These are phyloP conservation scores for Patagioenas fasciata DNA, from an alignment of 2,113 vertebrate species.

Conservation along the genomic window DNA sequence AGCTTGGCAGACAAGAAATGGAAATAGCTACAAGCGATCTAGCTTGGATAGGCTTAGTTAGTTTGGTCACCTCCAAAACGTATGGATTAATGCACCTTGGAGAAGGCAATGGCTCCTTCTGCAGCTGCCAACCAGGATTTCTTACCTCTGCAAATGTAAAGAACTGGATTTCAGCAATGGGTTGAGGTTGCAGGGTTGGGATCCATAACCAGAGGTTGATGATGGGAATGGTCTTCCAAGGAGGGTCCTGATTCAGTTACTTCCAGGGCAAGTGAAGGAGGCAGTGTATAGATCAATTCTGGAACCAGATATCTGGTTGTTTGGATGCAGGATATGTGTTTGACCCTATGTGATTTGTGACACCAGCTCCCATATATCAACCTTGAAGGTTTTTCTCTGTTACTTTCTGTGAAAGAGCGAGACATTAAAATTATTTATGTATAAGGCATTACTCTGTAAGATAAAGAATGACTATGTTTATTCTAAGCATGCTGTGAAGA, in stretches of 20 bases:
- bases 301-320: background rate
- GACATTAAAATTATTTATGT: slow-evolving; percentile 60
- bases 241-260: background rate
- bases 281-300: background rate
- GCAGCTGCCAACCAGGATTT: background rate
- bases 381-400: slow-evolving; percentile 73
- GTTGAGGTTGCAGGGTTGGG: background rate
- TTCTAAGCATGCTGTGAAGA: background rate
- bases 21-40: background rate
- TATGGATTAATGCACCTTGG: background rate
- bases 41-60: background rate
- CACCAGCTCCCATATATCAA: slow-evolving; percentile 52
- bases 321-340: background rate
- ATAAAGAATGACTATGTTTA: slow-evolving; percentile 20
- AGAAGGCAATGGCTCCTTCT: background rate
- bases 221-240: slow-evolving; percentile 23
- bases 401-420: slow-evolving; percentile 88
- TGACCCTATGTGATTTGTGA: background rate
- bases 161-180: background rate
- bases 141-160: background rate
- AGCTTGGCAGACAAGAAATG: slow-evolving; percentile 26
- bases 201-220: slow-evolving; percentile 13
- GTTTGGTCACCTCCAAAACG: background rate
- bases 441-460: background rate
- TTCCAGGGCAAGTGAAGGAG: background rate